These are phyloP conservation scores for Antechinus stuartii DNA, from an alignment of 2,113 vertebrate genomes.

Conservation along the genomic window DNA sequence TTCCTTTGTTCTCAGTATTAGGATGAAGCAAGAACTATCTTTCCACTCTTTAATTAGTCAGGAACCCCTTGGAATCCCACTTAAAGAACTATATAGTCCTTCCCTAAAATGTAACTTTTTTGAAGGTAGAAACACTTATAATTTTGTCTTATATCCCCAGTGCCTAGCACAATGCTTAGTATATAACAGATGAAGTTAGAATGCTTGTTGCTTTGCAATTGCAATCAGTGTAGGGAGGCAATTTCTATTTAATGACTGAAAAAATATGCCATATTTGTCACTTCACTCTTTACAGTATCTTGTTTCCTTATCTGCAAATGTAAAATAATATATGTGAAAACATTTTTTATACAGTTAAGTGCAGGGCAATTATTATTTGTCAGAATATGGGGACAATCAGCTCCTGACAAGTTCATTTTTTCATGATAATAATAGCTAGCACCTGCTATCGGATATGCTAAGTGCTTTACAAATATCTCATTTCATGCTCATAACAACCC, in stretches of 20 bases:
- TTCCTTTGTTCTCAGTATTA: neutral
- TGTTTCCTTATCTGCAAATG: neutral
- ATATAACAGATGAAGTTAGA: neutral
- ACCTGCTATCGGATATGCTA: neutral
- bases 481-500: neutral
- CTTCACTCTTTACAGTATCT: neutral
- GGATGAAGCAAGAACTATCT: neutral
- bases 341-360: neutral
- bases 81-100: neutral
- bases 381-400: neutral
- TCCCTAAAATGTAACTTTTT: neutral
- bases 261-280: neutral
- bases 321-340: neutral
- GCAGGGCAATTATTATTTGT: neutral
- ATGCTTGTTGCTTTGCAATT: neutral
- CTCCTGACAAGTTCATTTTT: neutral
- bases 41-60: neutral
- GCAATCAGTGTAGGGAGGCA: neutral
- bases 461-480: neutral
- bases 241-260: neutral
- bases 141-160: neutral
- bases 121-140: neutral
- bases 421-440: neutral
- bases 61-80: neutral
- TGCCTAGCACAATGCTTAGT: neutral